Base-by-base conservation (phyloP, 2,888 invertebrate genomes). In the Tigriopus californicus region DNA sequence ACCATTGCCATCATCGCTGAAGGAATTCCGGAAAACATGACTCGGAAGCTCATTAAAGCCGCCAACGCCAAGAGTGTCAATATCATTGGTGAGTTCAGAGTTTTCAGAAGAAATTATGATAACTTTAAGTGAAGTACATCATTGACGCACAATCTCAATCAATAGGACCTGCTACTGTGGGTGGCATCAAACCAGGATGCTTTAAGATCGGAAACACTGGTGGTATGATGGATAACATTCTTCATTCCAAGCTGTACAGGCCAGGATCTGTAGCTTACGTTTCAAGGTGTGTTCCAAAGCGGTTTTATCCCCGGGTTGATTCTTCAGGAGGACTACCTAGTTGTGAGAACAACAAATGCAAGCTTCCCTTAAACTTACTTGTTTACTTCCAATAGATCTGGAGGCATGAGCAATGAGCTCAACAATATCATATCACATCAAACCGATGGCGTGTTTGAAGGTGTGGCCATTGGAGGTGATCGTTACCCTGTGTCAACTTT, bases 201-300 rank as follows among this genome's bases (percentile, higher is more conserved):
- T 95, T 98, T 74, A 98, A 97, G 75, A 98, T 98, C 66, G 95
- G 95, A 60, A 98, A 98, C 76, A 98, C 98, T 0, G 98, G 97
- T 13, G 98, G 98, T 61, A 98, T 99, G 97, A 85, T 98, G 78
- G 98, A 99, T 72, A 98, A 98, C 70, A 94, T 99, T 65, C 75
- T 98, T 1, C 88, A 95, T 69, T 95, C 95, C 64, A 94, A 94
- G 71, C 77, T 98, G 13, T 98, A 97, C 74, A 76, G 98, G 33
- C 85, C 95, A 0, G 98, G 98, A 67, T 89, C 94, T 68, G 91
- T 98, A 58, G 97, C 95, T 0, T 98, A 98, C 71, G 98, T 98
- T 1, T 97, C 95, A 0, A 44, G 44, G 44, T 33, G 8, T 33
- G 33, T 33, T 33, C n/a, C n/a, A n/a, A n/a, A n/a, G n/a, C n/a